Conservation (phyloP, 2,113 vertebrate genomes). For the Coryphaenoides rupestris region DNA sequence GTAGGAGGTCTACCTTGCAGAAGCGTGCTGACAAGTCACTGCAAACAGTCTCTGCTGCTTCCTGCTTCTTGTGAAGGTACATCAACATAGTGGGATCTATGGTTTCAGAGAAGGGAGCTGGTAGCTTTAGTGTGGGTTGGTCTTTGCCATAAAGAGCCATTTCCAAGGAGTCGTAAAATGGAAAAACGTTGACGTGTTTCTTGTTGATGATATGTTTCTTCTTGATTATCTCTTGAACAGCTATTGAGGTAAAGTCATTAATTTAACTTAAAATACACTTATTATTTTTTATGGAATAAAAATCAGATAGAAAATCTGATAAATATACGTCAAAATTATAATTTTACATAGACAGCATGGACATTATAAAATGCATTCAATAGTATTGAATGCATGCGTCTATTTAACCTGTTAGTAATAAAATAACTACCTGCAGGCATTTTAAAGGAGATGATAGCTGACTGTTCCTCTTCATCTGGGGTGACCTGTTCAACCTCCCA, state of each 20-base stretch:
- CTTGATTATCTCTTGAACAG: constrained; percentile 38
- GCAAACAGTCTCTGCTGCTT: constrained; percentile 54
- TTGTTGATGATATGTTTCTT: constrained; percentile 63
- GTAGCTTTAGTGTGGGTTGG: constrained; percentile 73
- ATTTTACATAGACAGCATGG: neutral
- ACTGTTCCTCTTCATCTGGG: constrained; percentile 65
- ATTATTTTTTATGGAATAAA: no score
- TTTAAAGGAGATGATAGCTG: constrained; percentile 78
- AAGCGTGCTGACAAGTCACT: constrained; percentile 61
- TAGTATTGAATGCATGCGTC: no score
- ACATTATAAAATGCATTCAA: no score
- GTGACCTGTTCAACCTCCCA: constrained; percentile 46
- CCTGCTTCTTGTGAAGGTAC: constrained; percentile 63
- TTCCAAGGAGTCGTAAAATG: constrained; percentile 77
- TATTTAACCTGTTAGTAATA: neutral
- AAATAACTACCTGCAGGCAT: constrained; percentile 72
- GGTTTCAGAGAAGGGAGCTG: constrained; percentile 63
- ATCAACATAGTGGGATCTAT: constrained; percentile 66
- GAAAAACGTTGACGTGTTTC: constrained; percentile 74
- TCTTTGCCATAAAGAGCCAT: constrained; percentile 82
- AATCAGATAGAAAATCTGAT: no score
- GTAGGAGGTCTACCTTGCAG: constrained; percentile 55
- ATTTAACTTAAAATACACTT: no score
- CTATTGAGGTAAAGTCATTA: constrained; percentile 34
- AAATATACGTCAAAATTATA: neutral